Percentiles rank a stretch among this genome's conserved stretches.
Conservation (phyloP, 2,113 vertebrate genomes). For the Melozone crissalis region DNA sequence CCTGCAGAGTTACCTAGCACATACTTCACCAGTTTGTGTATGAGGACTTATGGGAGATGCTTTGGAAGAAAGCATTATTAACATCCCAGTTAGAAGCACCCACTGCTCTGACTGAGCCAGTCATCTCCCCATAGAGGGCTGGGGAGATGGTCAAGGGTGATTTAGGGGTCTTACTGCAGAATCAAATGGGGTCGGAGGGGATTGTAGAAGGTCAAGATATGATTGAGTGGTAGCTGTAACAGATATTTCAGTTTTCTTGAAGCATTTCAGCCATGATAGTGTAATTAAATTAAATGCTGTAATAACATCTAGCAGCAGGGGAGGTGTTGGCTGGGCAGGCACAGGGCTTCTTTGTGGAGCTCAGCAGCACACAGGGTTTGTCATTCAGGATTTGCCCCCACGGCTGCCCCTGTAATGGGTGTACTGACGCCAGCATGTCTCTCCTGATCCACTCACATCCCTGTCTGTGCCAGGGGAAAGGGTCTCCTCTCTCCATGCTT, state of each 20-base stretch:
- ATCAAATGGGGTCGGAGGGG: accelerated
- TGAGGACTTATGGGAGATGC: background rate
- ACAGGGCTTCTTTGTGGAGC: background rate
- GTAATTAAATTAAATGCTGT: background rate
- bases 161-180: background rate
- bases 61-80: background rate
- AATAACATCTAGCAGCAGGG: background rate
- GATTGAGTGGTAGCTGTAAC: background rate
- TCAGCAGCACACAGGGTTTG: background rate
- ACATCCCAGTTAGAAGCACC: accelerated
- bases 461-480: accelerated
- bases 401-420: background rate
- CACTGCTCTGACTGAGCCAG: background rate
- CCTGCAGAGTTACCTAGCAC: background rate
- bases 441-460: background rate
- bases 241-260: background rate
- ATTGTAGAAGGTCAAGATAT: background rate
- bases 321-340: background rate
- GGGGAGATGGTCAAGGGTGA: background rate
- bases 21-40: background rate
- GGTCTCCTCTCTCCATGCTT: background rate
- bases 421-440: background rate
- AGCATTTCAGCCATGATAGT: background rate
- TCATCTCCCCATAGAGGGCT: accelerated
- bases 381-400: background rate